phyloP scores from a whole-genome alignment of 2,113 vertebrate genomes.

The Cololabis saira region DNA sequence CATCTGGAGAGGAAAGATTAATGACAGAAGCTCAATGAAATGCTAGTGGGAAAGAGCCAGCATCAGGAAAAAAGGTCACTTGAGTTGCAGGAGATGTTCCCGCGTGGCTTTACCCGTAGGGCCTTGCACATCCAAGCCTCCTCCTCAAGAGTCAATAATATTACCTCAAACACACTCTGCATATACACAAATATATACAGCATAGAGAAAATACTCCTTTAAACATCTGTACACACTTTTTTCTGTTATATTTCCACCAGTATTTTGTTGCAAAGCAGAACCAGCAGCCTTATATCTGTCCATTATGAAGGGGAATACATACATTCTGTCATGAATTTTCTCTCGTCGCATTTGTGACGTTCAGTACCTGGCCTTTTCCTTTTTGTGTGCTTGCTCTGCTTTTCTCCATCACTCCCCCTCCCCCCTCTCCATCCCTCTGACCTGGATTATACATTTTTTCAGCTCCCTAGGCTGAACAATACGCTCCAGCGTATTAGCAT shows the following conservation, averaged over 20 bases:
- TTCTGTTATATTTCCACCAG: no score
- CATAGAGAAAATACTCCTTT: constrained; percentile 18
- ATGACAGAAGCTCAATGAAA: constrained; percentile 77
- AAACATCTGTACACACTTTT: background rate
- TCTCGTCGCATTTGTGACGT: constrained; percentile 22
- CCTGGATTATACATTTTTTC: constrained; percentile 63
- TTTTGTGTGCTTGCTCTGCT: constrained; percentile 21
- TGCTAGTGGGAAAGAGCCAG: constrained; percentile 68
- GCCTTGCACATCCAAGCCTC: constrained; percentile 53
- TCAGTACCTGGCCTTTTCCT: constrained; percentile 56
- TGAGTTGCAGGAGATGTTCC: constrained; percentile 76
- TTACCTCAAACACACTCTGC: constrained; percentile 30
- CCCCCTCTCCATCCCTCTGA: constrained; percentile 41
- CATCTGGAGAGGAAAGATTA: constrained; percentile 65
- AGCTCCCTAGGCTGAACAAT: constrained; percentile 68
- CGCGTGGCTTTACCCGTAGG: constrained; percentile 68
- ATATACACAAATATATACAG: constrained; percentile 7
- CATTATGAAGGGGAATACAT: constrained; percentile 23
- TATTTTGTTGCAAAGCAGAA: background rate
- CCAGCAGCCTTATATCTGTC: background rate
- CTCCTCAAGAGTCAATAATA: constrained; percentile 61
- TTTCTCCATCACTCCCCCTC: constrained; percentile 1
- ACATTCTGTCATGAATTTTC: background rate
- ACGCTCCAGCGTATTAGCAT: constrained; percentile 57
- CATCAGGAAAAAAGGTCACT: constrained; percentile 73